Evolutionary conservation across 2,888 invertebrate species (phyloP).

Genomic region (Smittia aterrima): DNA sequence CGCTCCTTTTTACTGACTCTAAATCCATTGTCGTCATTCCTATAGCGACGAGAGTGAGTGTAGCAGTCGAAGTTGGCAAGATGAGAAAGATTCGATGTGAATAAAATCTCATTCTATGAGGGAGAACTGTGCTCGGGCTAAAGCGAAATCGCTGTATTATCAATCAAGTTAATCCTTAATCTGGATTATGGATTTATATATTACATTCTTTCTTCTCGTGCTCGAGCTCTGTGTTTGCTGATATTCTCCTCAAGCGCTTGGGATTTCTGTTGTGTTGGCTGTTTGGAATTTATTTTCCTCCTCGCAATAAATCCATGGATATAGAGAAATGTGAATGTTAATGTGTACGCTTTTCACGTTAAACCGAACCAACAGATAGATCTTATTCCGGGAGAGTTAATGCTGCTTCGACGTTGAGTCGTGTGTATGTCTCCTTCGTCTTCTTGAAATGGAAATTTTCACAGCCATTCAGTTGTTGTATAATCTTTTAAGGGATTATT

Average conservation of each 20-base stretch:
- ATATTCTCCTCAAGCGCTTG: not conserved
- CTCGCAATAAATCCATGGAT: constrained; percentile 40
- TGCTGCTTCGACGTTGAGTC: too few species aligned
- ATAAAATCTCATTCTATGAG: constrained; percentile 9
- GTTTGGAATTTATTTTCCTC: constrained; percentile 39
- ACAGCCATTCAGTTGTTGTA: not conserved
- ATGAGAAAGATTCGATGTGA: constrained; percentile 16
- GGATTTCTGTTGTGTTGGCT: constrained; percentile 4
- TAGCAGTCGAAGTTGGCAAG: not conserved
- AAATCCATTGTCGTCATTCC: constrained; percentile 42
- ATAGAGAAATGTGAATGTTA: constrained; percentile 39
- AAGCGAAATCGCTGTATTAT: constrained; percentile 42
- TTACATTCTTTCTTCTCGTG: constrained; percentile 24
- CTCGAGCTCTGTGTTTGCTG: constrained; percentile 15
- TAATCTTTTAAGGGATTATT: constrained; percentile 41
- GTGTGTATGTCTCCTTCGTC: constrained; percentile 5
- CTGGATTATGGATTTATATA: constrained; percentile 42
- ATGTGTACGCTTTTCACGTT: constrained; percentile 19
- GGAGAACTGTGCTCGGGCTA: constrained; percentile 10
- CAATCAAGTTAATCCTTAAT: constrained; percentile 42
- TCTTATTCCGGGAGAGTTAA: constrained; percentile 20
- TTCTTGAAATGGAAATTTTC: not conserved
- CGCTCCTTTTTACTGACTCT: constrained; percentile 7
- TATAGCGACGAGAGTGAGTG: constrained; percentile 15
- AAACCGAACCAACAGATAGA: constrained; percentile 32